Base-by-base conservation (phyloP, 2,888 invertebrate species). In the Chironomus riparius region DNA sequence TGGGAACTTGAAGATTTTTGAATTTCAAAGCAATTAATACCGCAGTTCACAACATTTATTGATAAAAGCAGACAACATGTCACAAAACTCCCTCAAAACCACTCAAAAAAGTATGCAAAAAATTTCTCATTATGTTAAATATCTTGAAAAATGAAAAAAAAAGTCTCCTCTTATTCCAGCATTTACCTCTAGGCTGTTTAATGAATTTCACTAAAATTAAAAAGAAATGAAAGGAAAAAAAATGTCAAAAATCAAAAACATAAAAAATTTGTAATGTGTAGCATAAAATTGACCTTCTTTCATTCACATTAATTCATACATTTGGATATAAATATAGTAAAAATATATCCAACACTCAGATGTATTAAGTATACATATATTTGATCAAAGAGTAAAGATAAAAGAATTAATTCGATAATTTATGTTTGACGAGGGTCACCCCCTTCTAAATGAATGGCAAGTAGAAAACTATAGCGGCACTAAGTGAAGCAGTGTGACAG, bases 381-480 rank as follows among this genome's bases (percentile, higher is more conserved):
- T 6, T 38, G 72, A 72, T 72, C 72, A 61, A 72, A 72, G 61
- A 13, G 18, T 21, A 18, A 28, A 61, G 72, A 72, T 72, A 72
- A 72, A 61, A 22, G 70, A 72, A 72, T 61, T 72, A 72, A 72
- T 62, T 72, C 72, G 72, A 72, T 72, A 72, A 72, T 72, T 72
- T 72, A 72, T 72, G 72, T 72, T 72, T 61, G 18, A 72, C 18
- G 5, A 72, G 72, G 72, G 72, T 72, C 72, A 38, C 70, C 48
- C 70, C 18, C n/a, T 21, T 21, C 5, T 3, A 28, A 28, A 28
- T 28, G 28, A 28, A 28, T 28, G 5, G 28, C 38, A 10, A 10
- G 10, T 38, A 38, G 38, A 21, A 70, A 70, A 70, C 68, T 68
- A 68, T 70, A 47, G 38, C 38, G 38, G 38, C 38, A 38, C 38